Base-by-base conservation (phyloP, 2,888 invertebrate species). In the Julus scandinavius region DNA sequence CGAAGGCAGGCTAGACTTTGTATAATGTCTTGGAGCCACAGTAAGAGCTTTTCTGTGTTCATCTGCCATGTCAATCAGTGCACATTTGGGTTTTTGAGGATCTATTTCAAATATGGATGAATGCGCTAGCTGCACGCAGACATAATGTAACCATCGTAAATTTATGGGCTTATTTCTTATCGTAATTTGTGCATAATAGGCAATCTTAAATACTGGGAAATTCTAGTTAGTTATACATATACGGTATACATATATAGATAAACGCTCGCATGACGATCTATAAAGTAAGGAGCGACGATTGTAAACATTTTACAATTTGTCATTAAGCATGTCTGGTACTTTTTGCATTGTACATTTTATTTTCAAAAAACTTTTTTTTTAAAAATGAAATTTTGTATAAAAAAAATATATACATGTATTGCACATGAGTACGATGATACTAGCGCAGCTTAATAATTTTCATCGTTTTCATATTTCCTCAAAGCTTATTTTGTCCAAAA, bases 21-120 rank as follows among this genome's bases (percentile, higher is more conserved):
- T 80, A 15, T 80, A 80, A 80, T 80, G 38, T 80, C 80, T 80
- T 40, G 80, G 80, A 80, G 80, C 80, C 80, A 40, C 38, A 13
- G 80, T 80, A 80, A 80, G 80, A 40, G 80, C 80, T 80, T 80
- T 80, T 80, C 80, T 80, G 29, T 80, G 80, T 80, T 80, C 80
- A 80, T 80, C 80, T 80, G 80, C 80, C 80, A 80, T 80, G 80
- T 80, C 80, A 80, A 38, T 80, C 80, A 38, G 80, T 80, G 80
- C 80, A 80, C 80, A 38, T 80, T 80, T 80, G 38, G 11, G 38
- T 80, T 80, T 80, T 80, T 80, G 80, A 80, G 38, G 80, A 80
- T 80, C 80, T 38, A 80, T 80, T 80, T 80, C 80, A 80, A 80
- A 40, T 80, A 80, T 29, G 80, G 38, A 38, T 80, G 80, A 38